Evolutionary conservation across 2,797 vertebrate species (phyloP), one percentile per base, ranked within the genome.

Genomic region (Novumbra hubbsi): DNA sequence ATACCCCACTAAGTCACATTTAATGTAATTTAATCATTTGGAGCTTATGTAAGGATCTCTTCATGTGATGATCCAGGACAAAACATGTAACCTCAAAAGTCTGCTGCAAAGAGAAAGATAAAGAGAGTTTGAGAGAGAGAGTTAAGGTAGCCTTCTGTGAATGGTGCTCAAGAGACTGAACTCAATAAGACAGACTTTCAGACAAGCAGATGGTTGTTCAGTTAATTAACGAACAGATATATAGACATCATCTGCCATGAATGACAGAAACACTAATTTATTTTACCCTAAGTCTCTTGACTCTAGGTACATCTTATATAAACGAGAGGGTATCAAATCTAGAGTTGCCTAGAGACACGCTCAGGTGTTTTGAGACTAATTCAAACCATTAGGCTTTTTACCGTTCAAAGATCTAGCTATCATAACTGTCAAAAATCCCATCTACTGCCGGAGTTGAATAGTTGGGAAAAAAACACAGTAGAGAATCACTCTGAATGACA

Each of bases 351-450:
- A 57, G 9, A 57, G 52, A 57, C 27, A 64, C 62, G 28, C 28
- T 27, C 12, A 64, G 28, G 62, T 64, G 62, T 64, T 64, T 15
- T 17, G 62, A 30, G 4, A 30, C 28, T 64, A 64, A 64, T 28
- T 64, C 11, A 16, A 27, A 41, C 45, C 19, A 68, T n/a, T 24
- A 48, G n/a, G 66, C n/a, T 27, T 27, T 6, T 38, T 15, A 45
- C n/a, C 38, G 15, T 79, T n/a, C 49, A 71, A 76, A 80, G 80
- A 70, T 49, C 1, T 73, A 19, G 70, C 78, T 78, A 80, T 82
- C 49, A 68, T 24, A 70, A 52, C 73, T 68, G 72, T 81, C 76
- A 80, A 75, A 82, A 52, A 32, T 24, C 52, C 75, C 27, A 71
- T 73, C 45, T 49, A 41, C 45, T 73, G 65, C 70, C 57, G 24